Base-by-base conservation (phyloP, 2,797 vertebrate genomes). In the Sciaenops ocellatus region DNA sequence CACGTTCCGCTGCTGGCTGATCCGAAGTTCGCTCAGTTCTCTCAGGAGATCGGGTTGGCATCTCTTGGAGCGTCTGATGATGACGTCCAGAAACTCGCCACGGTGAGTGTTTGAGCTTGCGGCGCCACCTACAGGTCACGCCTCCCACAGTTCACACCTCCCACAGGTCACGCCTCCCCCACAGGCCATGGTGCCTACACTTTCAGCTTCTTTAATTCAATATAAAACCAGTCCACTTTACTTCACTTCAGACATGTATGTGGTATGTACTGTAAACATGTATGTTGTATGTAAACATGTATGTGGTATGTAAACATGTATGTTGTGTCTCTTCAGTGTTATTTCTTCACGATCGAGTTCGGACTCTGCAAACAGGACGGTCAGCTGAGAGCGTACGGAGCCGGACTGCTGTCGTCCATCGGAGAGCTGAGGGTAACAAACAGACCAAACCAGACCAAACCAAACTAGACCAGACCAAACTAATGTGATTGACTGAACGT, bases 291-390 rank as follows among this genome's bases (percentile, higher is more conserved):
- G 52, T 41, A 1, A 6, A 24, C 13, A 11, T 10, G 22, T 28
- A 38, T 77, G 28, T 24, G 52, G 41, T 42, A 42, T 4, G 6
- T 34, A 34, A 34, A 34, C 30, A 34, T 42, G 41, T 13, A 42
- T 42, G 41, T 42, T 42, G 41, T 13, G 12, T 12, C 13, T 12
- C 41, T 42, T 13, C 91, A 99, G 98, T 99, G 98, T 90, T 99
- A 99, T 87, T 99, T 99, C 95, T 99, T 99, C 93, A 99, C 98
- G 0, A 97, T 99, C 4, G 98, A 99, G 93, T 99, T 99, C 84
- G 98, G 98, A 62, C 96, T 99, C 74, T 99, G 98, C 88, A 99
- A 99, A 87, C 98, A 99, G 93, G 98, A 98, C 10, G 97, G 97
- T 55, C 97, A 99, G 10, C 91, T 99, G 18, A 96, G 97, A 83